Evolutionary conservation across 2,888 invertebrate genomes (phyloP).

Genomic region (Nymphalis urticae): DNA sequence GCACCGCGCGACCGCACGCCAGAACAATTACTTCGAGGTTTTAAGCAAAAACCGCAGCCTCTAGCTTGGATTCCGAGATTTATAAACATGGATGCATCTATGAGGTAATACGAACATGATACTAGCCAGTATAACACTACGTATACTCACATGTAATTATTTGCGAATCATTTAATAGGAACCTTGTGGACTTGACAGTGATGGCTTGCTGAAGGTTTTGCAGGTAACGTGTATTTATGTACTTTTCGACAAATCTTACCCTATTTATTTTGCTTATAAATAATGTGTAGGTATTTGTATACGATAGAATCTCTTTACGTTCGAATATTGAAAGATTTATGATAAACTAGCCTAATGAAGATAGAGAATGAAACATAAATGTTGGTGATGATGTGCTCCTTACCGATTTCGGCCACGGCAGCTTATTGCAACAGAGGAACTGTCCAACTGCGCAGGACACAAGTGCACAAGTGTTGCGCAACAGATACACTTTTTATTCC

Average conservation of each 20-base stretch:
- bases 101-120: conserved; percentile 34
- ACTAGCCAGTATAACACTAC: conserved; percentile 20
- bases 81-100: conserved; percentile 25
- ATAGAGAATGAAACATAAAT: too few relatives aligned
- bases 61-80: conserved; percentile 37
- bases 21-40: conserved; percentile 65
- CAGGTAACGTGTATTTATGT: not conserved
- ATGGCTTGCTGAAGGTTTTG: conserved; percentile 18
- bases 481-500: too few relatives aligned
- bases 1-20: conserved; percentile 72
- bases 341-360: too few relatives aligned
- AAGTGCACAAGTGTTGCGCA: too few relatives aligned
- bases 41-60: conserved; percentile 67
- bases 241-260: not conserved
- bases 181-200: conserved; percentile 18
- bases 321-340: too few relatives aligned
- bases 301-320: too few relatives aligned
- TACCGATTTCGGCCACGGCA: too few relatives aligned
- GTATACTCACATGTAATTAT: conserved; percentile 27
- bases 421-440: too few relatives aligned
- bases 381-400: too few relatives aligned
- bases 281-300: too few relatives aligned
- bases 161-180: conserved; percentile 32
- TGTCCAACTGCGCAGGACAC: too few relatives aligned
- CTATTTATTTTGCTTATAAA: not conserved